Evolutionary conservation across 2,888 invertebrate genomes (phyloP).

Genomic region (Torymus texanus): DNA sequence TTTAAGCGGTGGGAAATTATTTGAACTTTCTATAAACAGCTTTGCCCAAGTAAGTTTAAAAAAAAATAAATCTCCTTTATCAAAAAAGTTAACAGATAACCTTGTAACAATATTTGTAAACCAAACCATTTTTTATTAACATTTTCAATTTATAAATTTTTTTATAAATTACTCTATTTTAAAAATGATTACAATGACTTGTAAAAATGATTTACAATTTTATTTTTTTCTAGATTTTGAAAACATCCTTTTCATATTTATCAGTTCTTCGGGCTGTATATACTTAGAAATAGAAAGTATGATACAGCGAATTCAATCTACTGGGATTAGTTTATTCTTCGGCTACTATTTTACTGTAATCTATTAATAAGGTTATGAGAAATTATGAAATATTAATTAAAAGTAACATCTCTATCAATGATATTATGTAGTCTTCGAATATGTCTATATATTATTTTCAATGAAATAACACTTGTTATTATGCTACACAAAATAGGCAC

Average conservation of each 20-base stretch:
- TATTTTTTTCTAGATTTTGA: slow-evolving; percentile 14
- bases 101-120: background rate
- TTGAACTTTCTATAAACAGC: slow-evolving; percentile 32
- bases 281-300: too few relatives aligned
- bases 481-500: too few relatives aligned
- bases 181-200: background rate
- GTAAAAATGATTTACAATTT: background rate
- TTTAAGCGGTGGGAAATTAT: slow-evolving; percentile 46
- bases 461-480: too few relatives aligned
- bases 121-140: background rate
- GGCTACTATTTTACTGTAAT: too few relatives aligned
- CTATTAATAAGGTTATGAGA: too few relatives aligned
- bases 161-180: background rate
- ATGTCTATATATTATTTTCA: too few relatives aligned
- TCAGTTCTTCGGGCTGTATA: slow-evolving; percentile 29
- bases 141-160: background rate
- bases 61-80: background rate
- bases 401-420: too few relatives aligned
- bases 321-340: too few relatives aligned
- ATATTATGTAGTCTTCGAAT: too few relatives aligned
- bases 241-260: slow-evolving; percentile 25
- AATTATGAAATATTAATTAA: too few relatives aligned
- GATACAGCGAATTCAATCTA: too few relatives aligned
- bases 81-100: background rate
- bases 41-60: slow-evolving; percentile 25